Percentiles rank a stretch among this genome's conserved stretches.
Conservation (phyloP, 2,797 vertebrate genomes). For the Xyrichtys novacula region DNA sequence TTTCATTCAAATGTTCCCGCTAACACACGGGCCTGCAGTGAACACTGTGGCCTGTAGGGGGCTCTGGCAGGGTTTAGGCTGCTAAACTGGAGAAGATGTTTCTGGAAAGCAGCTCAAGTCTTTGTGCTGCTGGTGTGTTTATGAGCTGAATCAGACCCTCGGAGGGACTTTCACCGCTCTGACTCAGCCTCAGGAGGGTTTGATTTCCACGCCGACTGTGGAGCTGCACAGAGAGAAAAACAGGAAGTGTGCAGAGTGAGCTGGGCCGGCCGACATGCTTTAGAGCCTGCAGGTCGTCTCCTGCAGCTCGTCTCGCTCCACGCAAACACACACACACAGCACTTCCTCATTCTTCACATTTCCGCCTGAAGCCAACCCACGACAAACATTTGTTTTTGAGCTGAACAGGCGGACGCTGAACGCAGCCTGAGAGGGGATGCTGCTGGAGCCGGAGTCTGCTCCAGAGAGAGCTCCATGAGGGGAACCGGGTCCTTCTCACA, state of each 20-base stretch:
- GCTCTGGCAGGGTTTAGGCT: background rate
- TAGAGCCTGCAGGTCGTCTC: conserved; percentile 26
- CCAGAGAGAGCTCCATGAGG: background rate
- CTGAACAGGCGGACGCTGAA: conserved; percentile 8
- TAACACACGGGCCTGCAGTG: no score
- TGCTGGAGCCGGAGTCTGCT: background rate
- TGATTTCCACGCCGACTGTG: conserved; percentile 15
- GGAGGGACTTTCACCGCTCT: conserved; percentile 15
- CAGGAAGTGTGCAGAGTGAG: conserved; percentile 59
- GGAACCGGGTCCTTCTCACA: background rate
- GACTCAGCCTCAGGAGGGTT: background rate
- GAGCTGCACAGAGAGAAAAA: conserved; percentile 48
- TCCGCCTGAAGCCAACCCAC: background rate
- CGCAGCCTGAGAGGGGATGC: background rate
- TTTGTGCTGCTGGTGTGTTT: background rate
- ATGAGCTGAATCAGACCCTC: background rate
- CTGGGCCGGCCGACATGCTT: conserved; percentile 22
- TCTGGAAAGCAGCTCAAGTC: background rate
- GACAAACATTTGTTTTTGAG: conserved; percentile 50
- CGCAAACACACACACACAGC: conserved; percentile 24
- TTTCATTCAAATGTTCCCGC: no score
- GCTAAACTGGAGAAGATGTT: no score
- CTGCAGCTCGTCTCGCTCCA: background rate
- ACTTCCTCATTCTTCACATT: conserved; percentile 65
- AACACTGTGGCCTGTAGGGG: background rate